Base-by-base conservation (phyloP, 2,888 invertebrate genomes). In the Autographa pulchrina region DNA sequence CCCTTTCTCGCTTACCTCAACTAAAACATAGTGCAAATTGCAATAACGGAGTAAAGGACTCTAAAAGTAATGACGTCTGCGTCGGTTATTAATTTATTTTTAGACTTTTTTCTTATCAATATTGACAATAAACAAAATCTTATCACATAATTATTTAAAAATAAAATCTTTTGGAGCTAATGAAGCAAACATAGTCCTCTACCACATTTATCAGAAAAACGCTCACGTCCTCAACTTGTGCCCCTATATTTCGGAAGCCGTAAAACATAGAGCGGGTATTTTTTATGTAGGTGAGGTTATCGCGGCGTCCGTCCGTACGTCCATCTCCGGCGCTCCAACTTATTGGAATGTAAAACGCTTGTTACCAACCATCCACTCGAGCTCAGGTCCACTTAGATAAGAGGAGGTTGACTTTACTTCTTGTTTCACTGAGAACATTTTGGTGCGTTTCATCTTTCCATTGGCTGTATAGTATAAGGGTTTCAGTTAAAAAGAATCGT, bases 281-380 rank as follows among this genome's bases (percentile, higher is more conserved):
- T 75, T 82, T 82, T 84, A 84, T 84, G 75, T 78, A 75, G 65
- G 76, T 56, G 68, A 81, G 72, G 74, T 84, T 81, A 84, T 82
- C 76, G 52, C 61, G 32, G 35, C 38, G 74, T 60, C 78, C 66
- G 77, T 81, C 62, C 68, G 65, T 63, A 41, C 63, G 63, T 74
- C 72, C 73, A 65, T 61, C 68, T 60, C 43, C 18, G 20, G 63
- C n/a, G 62, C 68, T 48, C 48, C 56, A 54, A 62, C 58, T 68
- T 62, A 64, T 68, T 60, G 62, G 60, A 35, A 59, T 75, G 43
- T 64, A 52, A 38, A 35, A 65, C 31, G 59, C 52, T 54, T 60
- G 54, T 67, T 59, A 56, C 18, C n/a, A 13, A 32, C 14, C n/a
- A 62, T 59, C 56, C 59, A 56, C 16, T 20, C 11, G 13, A 4